These are phyloP conservation scores for Euphydryas editha DNA, from an alignment of 2,888 invertebrate genomes.

Conservation along the genomic window DNA sequence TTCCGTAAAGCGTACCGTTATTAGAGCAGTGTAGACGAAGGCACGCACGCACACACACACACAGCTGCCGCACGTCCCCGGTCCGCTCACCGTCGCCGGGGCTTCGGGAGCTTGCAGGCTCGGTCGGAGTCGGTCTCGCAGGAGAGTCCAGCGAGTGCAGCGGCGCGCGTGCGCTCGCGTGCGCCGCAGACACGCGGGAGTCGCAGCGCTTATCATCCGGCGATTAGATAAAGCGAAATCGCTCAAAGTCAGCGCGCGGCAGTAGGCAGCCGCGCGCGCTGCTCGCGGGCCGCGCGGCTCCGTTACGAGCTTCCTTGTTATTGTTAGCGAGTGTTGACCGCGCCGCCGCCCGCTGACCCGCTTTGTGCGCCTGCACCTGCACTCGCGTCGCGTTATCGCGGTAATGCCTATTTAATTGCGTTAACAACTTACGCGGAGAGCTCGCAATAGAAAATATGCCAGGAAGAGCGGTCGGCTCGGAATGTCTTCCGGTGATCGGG, in stretches of 20 bases:
- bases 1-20: background rate
- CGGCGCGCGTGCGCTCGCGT: slow-evolving; percentile 31
- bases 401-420: slow-evolving; percentile 25
- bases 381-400: slow-evolving; percentile 19
- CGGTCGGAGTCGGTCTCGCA: background rate
- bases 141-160: slow-evolving; percentile 24
- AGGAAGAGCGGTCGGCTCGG: background rate
- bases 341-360: slow-evolving; percentile 41
- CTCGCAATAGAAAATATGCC: slow-evolving; percentile 9
- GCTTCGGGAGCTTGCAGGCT: background rate
- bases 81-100: too few species aligned
- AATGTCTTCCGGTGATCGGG: background rate
- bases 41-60: background rate
- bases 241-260: slow-evolving; percentile 55
- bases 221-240: slow-evolving; percentile 75
- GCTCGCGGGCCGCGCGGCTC: slow-evolving; percentile 44
- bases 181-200: slow-evolving; percentile 34
- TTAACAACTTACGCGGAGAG: slow-evolving; percentile 9
- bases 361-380: slow-evolving; percentile 22
- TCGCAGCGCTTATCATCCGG: slow-evolving; percentile 56
- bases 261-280: slow-evolving; percentile 60
- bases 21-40: background rate
- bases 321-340: slow-evolving; percentile 49
- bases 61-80: background rate
- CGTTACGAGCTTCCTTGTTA: slow-evolving; percentile 47